Evolutionary conservation across 2,797 vertebrate species (phyloP).

Genomic region (Carapus acus): DNA sequence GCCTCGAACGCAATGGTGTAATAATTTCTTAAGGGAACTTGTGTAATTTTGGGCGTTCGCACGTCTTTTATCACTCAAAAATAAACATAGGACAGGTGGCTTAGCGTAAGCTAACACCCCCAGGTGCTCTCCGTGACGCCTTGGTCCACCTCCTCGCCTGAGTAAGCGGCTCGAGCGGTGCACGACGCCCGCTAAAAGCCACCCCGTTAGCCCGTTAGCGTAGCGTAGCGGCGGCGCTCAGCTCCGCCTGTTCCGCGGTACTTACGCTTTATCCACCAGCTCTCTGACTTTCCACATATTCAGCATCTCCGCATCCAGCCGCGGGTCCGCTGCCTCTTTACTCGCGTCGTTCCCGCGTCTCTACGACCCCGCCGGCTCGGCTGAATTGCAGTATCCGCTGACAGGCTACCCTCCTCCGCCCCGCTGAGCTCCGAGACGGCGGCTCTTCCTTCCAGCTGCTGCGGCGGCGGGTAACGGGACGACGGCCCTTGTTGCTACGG

Average conservation of each 20-base stretch:
- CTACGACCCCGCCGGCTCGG: conserved; percentile 45
- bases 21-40: too few species aligned
- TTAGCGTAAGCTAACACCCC: conserved; percentile 59
- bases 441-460: background rate
- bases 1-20: too few species aligned
- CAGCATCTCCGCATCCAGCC: conserved; percentile 77
- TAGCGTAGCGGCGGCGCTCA: conserved; percentile 9
- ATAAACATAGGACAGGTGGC: conserved; percentile 33
- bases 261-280: conserved; percentile 99
- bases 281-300: conserved; percentile 99
- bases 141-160: conserved; percentile 47
- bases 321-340: conserved; percentile 67
- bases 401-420: conserved; percentile 14
- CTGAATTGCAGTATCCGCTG: conserved; percentile 52
- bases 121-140: conserved; percentile 68
- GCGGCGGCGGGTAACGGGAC: conserved; percentile 54
- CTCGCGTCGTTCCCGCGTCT: conserved; percentile 57
- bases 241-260: conserved; percentile 58
- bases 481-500: conserved; percentile 68
- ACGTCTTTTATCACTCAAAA: background rate
- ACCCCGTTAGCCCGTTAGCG: conserved; percentile 43
- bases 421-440: conserved; percentile 25
- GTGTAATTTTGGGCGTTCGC: background rate
- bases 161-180: conserved; percentile 35
- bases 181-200: conserved; percentile 23